These are phyloP conservation scores for Petrolisthes cinctipes DNA, from an alignment of 2,888 invertebrate genomes.

Conservation along the genomic window DNA sequence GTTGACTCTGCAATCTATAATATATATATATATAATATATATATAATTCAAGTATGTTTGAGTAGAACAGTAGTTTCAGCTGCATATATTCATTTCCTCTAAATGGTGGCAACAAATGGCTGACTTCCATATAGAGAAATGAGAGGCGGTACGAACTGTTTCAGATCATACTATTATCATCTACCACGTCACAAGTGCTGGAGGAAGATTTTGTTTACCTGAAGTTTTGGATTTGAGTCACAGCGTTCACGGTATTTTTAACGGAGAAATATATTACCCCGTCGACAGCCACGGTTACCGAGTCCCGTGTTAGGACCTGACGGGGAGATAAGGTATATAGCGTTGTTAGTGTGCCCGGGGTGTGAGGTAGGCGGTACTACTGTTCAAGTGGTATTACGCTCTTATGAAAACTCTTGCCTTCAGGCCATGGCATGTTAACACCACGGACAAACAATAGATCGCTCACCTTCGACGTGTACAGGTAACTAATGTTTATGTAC, in stretches of 20 bases:
- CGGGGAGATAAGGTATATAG: slow-evolving; percentile 25
- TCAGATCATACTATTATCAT: slow-evolving; percentile 17
- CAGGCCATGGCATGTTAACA: neutral
- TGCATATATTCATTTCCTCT: neutral
- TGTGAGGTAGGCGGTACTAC: neutral
- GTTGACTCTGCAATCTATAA: neutral
- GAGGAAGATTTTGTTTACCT: slow-evolving; percentile 44
- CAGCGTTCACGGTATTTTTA: slow-evolving; percentile 52
- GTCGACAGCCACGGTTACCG: slow-evolving; percentile 55
- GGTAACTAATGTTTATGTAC: no score
- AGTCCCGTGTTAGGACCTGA: slow-evolving; percentile 54
- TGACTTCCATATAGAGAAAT: slow-evolving; percentile 3
- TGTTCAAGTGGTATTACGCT: no score
- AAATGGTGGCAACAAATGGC: slow-evolving; percentile 8
- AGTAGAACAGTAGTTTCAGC: neutral
- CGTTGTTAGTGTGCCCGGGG: neutral
- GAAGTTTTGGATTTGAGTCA: slow-evolving; percentile 49
- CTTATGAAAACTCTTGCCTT: neutral
- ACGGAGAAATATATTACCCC: slow-evolving; percentile 57
- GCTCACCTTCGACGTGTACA: neutral
- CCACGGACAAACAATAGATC: neutral
- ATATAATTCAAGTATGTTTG: neutral
- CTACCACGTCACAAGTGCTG: slow-evolving; percentile 28
- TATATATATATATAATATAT: neutral
- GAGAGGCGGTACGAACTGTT: neutral